phyloP scores from a whole-genome alignment of 2,113 vertebrate species.

The Anhinga rufa region DNA sequence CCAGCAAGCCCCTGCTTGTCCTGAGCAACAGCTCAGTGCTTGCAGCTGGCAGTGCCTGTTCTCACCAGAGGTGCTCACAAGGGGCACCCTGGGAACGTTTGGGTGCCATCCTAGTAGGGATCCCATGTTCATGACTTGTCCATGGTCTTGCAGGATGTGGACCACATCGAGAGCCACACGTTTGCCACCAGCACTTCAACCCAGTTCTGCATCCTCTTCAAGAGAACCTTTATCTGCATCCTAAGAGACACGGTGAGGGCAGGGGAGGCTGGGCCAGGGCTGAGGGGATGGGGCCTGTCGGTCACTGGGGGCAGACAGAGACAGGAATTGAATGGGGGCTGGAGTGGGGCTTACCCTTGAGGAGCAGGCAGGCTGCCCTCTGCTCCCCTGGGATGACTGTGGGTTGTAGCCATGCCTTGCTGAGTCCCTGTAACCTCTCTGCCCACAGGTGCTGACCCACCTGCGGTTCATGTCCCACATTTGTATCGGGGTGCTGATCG shows the following conservation, averaged over 20 bases:
- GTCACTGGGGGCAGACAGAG: not conserved
- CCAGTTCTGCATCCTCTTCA: constrained; percentile 98
- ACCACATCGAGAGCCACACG: constrained; percentile 91
- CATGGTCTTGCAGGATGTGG: constrained; percentile 71
- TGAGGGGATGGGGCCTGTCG: not conserved
- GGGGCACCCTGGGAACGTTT: not conserved
- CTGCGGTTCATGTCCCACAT: constrained; percentile 94
- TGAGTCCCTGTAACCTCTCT: not conserved
- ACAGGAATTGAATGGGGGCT: accelerated
- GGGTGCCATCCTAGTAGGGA: not conserved
- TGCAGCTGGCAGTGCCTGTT: not conserved
- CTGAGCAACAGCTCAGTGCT: not conserved
- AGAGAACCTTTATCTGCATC: constrained; percentile 92
- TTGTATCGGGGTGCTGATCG: constrained; percentile 91
- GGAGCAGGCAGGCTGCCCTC: not conserved
- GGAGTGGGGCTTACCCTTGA: not conserved
- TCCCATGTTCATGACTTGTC: accelerated
- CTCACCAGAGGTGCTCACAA: not conserved
- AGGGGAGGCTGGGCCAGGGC: not conserved
- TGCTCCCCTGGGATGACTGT: not conserved
- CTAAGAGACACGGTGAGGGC: constrained; percentile 89
- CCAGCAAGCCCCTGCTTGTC: not conserved
- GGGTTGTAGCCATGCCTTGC: not conserved
- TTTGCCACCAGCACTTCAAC: constrained; percentile 93
- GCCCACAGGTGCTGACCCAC: constrained; percentile 89